Evolutionary conservation across 2,888 invertebrate genomes (phyloP).

Genomic region (Drosophila pullipes): DNA sequence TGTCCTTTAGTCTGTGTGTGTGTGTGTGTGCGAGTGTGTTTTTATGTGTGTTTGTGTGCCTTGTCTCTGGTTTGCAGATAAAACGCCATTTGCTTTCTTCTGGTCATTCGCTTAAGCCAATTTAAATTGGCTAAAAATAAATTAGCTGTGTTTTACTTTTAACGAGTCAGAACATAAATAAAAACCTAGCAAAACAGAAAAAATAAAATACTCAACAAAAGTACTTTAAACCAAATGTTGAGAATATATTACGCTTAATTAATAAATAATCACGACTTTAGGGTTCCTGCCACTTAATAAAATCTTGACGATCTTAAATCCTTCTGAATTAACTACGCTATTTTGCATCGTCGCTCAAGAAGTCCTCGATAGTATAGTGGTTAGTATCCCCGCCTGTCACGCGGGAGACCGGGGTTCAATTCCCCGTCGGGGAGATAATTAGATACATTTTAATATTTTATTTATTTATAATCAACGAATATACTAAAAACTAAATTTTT

Average conservation of each 20-base stretch:
- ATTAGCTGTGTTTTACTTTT: conserved; percentile 72
- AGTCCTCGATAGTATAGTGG: conserved; percentile 76
- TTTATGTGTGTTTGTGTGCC: conserved; percentile 20
- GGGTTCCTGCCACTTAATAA: conserved; percentile 3
- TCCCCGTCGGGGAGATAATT: conserved; percentile 61
- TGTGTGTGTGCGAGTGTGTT: conserved; percentile 23
- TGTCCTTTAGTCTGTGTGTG: conserved; percentile 29
- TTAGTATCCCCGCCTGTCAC: conserved; percentile 70
- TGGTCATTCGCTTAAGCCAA: conserved; percentile 79
- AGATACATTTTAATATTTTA: conserved; percentile 2
- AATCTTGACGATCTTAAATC: conserved; percentile 21
- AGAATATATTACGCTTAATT: conserved; percentile 63
- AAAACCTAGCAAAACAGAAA: conserved; percentile 10
- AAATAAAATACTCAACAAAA: conserved; percentile 7
- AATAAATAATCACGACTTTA: conserved; percentile 51
- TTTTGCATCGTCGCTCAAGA: rapidly evolving
- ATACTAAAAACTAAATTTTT: not conserved
- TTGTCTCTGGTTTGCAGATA: conserved; percentile 65
- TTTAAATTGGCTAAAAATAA: conserved; percentile 78
- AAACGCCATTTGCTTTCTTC: conserved; percentile 74
- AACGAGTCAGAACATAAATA: conserved; percentile 56
- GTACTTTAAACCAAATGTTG: conserved; percentile 44
- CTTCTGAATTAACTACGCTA: conserved; percentile 7
- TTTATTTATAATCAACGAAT: not conserved
- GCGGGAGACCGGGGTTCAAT: conserved; percentile 71